A percentile compares a stretch with the other conserved stretches of the same genome.
These are phyloP conservation scores for Cataglyphis altisquamis DNA, from an alignment of 2,888 invertebrate genomes.

Conservation along the genomic window DNA sequence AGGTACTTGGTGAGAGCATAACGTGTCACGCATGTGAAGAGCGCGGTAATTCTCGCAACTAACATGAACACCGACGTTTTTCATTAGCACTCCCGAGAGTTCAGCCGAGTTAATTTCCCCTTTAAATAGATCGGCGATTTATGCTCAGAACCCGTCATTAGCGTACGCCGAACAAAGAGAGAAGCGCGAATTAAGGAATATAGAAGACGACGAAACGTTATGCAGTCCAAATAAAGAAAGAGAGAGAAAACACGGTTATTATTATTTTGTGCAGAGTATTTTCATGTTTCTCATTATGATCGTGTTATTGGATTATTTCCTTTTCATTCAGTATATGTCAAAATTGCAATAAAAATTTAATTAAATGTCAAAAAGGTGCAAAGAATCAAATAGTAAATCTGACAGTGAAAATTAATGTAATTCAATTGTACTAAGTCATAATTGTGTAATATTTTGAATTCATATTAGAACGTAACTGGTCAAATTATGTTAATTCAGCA, in stretches of 20 bases:
- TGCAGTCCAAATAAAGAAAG: slow-evolving; percentile 7
- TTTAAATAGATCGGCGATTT: slow-evolving; percentile 72
- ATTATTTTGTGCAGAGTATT: slow-evolving; percentile 46
- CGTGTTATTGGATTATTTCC: slow-evolving; percentile 74
- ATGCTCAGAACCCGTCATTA: slow-evolving; percentile 70
- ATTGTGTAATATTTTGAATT: slow-evolving; percentile 31
- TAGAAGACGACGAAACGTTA: slow-evolving; percentile 50
- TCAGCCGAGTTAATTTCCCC: slow-evolving; percentile 71
- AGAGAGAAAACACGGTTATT: slow-evolving; percentile 50
- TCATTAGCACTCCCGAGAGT: slow-evolving; percentile 71
- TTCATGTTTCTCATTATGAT: slow-evolving; percentile 70
- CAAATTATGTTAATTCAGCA: neutral
- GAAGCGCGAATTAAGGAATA: slow-evolving; percentile 58
- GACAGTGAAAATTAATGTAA: slow-evolving; percentile 42
- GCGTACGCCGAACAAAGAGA: slow-evolving; percentile 68
- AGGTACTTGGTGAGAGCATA: slow-evolving; percentile 28
- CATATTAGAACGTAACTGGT: neutral
- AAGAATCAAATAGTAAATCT: slow-evolving; percentile 24
- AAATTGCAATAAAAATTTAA: slow-evolving; percentile 22
- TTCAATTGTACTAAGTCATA: slow-evolving; percentile 50
- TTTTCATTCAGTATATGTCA: slow-evolving; percentile 76
- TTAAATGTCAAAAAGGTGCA: slow-evolving; percentile 12
- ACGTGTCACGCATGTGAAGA: slow-evolving; percentile 51
- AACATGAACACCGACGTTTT: slow-evolving; percentile 67
- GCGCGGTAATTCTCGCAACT: slow-evolving; percentile 48